Percentiles rank a stretch among this genome's conserved stretches.
phyloP scores from a whole-genome alignment of 2,888 invertebrate species.

The Linyphia triangularis region DNA sequence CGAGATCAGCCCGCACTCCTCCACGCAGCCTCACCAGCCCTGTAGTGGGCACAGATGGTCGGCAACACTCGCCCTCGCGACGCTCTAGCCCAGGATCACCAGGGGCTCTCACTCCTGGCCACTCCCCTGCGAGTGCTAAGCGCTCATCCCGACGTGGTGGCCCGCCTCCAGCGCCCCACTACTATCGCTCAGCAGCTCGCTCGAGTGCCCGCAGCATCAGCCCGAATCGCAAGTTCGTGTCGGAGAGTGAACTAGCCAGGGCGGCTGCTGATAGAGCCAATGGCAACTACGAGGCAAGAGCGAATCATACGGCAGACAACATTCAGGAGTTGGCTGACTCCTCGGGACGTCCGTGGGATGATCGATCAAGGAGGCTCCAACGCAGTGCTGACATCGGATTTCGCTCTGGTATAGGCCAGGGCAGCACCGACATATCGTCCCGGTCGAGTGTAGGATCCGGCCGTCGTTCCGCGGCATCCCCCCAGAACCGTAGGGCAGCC shows the following conservation, averaged over 20 bases:
- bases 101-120: constrained; percentile 65
- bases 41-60: constrained; percentile 22
- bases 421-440: constrained; percentile 9
- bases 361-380: constrained; percentile 17
- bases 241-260: constrained; percentile 76
- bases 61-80: constrained; percentile 63
- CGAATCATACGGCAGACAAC: constrained; percentile 73
- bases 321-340: constrained; percentile 70
- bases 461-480: constrained; percentile 45
- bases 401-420: constrained; percentile 31
- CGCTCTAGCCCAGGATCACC: constrained; percentile 70
- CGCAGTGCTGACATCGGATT: constrained; percentile 22
- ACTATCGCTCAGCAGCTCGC: constrained; percentile 28
- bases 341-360: constrained; percentile 40
- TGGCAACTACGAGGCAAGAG: constrained; percentile 72
- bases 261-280: constrained; percentile 72
- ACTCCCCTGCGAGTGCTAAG: constrained; percentile 68
- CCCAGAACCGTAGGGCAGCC: constrained; percentile 33
- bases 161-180: background rate
- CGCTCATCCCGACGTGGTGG: constrained; percentile 38
- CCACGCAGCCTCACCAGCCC: constrained; percentile 74
- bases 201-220: constrained; percentile 58
- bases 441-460: constrained; percentile 3
- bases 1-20: constrained; percentile 59
- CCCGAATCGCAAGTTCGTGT: constrained; percentile 75